Evolutionary conservation across 2,888 invertebrate genomes (phyloP).

Genomic region (Caenorhabditis panamensis): DNA sequence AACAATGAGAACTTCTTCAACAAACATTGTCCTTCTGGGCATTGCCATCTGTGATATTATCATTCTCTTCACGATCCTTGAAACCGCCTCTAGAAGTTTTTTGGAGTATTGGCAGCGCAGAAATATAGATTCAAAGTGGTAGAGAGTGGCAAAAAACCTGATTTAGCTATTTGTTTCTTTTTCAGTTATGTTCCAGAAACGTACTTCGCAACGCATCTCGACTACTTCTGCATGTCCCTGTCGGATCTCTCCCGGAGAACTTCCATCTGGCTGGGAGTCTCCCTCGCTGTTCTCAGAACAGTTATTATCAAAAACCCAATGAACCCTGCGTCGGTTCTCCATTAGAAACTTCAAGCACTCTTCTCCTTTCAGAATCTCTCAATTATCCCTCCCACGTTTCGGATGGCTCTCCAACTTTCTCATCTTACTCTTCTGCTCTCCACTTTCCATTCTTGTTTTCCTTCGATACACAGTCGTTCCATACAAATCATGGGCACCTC

Average conservation of each 20-base stretch:
- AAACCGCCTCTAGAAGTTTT: not conserved
- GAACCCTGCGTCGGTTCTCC: not conserved
- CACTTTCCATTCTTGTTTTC: not conserved
- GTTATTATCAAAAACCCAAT: not conserved
- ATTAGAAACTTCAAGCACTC: not conserved
- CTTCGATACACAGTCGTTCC: not conserved
- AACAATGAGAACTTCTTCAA: slow-evolving; percentile 2
- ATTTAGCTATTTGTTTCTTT: too few species aligned
- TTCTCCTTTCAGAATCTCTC: not conserved
- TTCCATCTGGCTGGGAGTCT: slow-evolving; percentile 5
- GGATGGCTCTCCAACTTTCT: not conserved
- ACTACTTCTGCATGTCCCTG: not conserved
- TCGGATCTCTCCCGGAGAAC: not conserved
- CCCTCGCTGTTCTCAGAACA: not conserved
- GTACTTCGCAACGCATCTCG: not conserved
- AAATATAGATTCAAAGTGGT: not conserved
- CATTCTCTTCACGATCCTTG: not conserved
- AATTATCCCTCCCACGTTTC: not conserved
- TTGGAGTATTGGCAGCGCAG: too few species aligned
- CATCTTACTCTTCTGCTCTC: not conserved
- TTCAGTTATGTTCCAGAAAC: not conserved
- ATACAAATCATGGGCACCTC: not conserved
- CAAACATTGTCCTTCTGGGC: not conserved
- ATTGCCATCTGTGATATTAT: slow-evolving; percentile 1
- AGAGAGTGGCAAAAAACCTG: too few species aligned